A percentile compares a stretch with the other conserved stretches of the same genome.
These are phyloP conservation scores for Polymixis flavicincta DNA, from an alignment of 2,888 invertebrate genomes.

Conservation along the genomic window DNA sequence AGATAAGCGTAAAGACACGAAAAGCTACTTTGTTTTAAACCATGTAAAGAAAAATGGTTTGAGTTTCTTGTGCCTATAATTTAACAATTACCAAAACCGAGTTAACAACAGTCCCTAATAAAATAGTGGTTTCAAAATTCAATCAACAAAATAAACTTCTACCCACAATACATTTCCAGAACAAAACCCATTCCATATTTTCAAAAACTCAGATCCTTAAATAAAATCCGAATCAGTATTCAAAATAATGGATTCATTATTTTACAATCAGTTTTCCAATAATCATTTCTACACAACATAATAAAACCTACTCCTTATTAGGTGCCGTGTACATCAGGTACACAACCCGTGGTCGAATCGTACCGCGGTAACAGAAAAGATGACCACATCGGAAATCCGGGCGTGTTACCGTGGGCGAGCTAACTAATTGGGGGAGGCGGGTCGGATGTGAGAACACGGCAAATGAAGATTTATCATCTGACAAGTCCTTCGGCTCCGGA, in stretches of 20 bases:
- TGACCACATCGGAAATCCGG: slow-evolving; percentile 86
- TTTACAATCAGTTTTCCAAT: slow-evolving; percentile 13
- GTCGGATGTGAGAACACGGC: slow-evolving; percentile 88
- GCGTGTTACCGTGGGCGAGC: slow-evolving; percentile 67
- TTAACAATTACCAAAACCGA: neutral
- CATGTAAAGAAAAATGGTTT: no score
- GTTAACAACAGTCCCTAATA: neutral
- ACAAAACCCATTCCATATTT: slow-evolving; percentile 36
- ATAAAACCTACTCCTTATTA: slow-evolving; percentile 33
- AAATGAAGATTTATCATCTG: slow-evolving; percentile 89
- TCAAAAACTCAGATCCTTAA: neutral
- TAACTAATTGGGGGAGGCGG: slow-evolving; percentile 87
- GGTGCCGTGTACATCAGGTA: slow-evolving; percentile 34
- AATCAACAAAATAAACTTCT: slow-evolving; percentile 24
- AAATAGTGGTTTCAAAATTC: slow-evolving; percentile 10
- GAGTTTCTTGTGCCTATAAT: no score
- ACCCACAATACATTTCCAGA: slow-evolving; percentile 16
- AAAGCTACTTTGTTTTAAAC: no score
- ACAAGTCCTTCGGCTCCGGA: slow-evolving; percentile 75
- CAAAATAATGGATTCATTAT: neutral
- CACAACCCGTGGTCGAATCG: slow-evolving; percentile 68
- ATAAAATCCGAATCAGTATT: slow-evolving; percentile 25
- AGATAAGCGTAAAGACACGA: no score
- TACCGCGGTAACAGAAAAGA: slow-evolving; percentile 76
- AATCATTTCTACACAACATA: slow-evolving; percentile 6